Conservation (phyloP, 2,797 vertebrate species). For the Stomatorhinus walkeri region DNA sequence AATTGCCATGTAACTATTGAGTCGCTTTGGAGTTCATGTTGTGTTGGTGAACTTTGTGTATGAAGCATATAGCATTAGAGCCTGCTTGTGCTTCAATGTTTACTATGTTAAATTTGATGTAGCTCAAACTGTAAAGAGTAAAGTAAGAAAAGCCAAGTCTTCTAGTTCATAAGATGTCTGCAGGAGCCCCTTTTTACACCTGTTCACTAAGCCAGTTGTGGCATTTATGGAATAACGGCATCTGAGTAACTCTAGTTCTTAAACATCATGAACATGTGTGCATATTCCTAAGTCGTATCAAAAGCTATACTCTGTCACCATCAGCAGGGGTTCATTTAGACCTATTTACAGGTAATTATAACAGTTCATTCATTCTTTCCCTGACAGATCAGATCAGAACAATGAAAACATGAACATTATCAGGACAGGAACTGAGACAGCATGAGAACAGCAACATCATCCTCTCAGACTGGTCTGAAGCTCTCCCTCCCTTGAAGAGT, state of each 20-base stretch:
- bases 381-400: slow-evolving; percentile 56
- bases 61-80: not conserved
- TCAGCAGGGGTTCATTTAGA: not conserved
- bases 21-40: not conserved
- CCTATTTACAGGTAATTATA: not conserved
- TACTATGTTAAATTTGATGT: not conserved
- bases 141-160: not conserved
- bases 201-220: not conserved
- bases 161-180: not conserved
- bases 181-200: not conserved
- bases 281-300: not conserved
- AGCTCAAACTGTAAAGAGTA: not conserved
- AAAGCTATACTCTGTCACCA: not conserved
- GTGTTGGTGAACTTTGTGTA: slow-evolving; percentile 4
- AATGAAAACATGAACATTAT: slow-evolving; percentile 45
- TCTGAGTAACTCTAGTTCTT: not conserved
- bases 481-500: not conserved
- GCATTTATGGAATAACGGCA: not conserved
- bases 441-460: not conserved
- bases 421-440: not conserved
- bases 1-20: slow-evolving; percentile 58
- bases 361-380: slow-evolving; percentile 4
- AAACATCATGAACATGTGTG: not conserved
- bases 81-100: not conserved
- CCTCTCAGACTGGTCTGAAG: not conserved